Evolutionary conservation across 2,113 vertebrate species (phyloP).

Genomic region (Cisticola juncidis): DNA sequence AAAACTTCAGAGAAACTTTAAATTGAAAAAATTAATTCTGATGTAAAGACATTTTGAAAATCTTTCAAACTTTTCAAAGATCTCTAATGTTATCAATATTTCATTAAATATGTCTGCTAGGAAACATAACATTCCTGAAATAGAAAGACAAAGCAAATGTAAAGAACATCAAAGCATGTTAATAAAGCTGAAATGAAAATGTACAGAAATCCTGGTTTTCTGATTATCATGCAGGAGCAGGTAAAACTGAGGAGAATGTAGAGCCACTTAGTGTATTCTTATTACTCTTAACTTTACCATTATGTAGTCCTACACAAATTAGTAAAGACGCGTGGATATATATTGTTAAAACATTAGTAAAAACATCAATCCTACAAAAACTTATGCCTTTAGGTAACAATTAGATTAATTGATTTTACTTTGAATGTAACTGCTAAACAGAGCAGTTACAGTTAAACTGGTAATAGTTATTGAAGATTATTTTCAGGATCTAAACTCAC

Average conservation of each 20-base stretch:
- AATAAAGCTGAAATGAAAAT: background rate
- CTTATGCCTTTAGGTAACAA: background rate
- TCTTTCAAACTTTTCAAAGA: background rate
- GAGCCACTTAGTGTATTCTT: background rate
- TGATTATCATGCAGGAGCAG: background rate
- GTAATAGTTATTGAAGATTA: background rate
- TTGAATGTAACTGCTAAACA: background rate
- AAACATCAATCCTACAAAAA: background rate
- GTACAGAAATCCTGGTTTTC: background rate
- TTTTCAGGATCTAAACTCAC: background rate
- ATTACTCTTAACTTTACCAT: background rate
- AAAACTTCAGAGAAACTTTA: background rate
- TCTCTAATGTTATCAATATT: background rate
- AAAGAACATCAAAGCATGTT: background rate
- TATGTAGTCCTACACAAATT: background rate
- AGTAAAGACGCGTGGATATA: background rate
- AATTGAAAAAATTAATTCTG: background rate
- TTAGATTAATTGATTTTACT: background rate
- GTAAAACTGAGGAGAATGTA: background rate
- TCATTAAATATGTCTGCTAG: background rate
- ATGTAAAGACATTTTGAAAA: background rate
- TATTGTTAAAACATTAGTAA: background rate
- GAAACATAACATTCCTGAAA: background rate
- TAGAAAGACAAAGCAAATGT: background rate
- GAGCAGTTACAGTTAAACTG: too few species aligned